Evolutionary conservation across 2,888 invertebrate genomes (phyloP).

Genomic region (Drosophila quinaria): DNA sequence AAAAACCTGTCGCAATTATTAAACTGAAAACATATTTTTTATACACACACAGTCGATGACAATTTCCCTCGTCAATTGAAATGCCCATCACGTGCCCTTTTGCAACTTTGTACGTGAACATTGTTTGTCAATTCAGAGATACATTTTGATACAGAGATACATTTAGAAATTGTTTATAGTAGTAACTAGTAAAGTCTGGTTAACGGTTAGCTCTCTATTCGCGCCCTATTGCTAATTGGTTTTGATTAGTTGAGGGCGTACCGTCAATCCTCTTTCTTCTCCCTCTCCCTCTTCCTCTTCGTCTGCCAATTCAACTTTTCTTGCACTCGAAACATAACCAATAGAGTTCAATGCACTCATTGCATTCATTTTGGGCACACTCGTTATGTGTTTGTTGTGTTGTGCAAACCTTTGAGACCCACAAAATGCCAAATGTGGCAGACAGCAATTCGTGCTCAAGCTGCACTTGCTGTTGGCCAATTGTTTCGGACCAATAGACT

Average conservation of each 20-base stretch:
- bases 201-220: slow-evolving; percentile 41
- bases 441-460: slow-evolving; percentile 30
- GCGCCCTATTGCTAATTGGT: slow-evolving; percentile 70
- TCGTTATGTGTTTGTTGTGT: slow-evolving; percentile 22
- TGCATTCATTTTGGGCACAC: slow-evolving; percentile 18
- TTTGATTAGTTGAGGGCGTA: slow-evolving; percentile 75
- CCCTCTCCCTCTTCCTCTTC: too few species aligned
- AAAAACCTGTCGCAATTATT: slow-evolving; percentile 44
- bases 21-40: slow-evolving; percentile 16
- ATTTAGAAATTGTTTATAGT: slow-evolving; percentile 8
- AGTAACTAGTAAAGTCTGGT: neutral
- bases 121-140: slow-evolving; percentile 11
- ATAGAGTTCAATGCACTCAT: slow-evolving; percentile 24
- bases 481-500: slow-evolving; percentile 20
- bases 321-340: slow-evolving; percentile 14
- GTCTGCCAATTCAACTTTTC: neutral
- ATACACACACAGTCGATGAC: slow-evolving; percentile 20
- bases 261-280: neutral
- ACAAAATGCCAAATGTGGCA: slow-evolving; percentile 53
- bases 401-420: slow-evolving; percentile 46
- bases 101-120: slow-evolving; percentile 56
- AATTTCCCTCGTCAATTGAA: slow-evolving; percentile 46
- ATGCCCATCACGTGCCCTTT: slow-evolving; percentile 62
- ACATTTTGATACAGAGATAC: slow-evolving; percentile 8
- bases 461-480: slow-evolving; percentile 42